Conservation (phyloP, 2,797 vertebrate genomes). For the Lutjanus argentimaculatus region DNA sequence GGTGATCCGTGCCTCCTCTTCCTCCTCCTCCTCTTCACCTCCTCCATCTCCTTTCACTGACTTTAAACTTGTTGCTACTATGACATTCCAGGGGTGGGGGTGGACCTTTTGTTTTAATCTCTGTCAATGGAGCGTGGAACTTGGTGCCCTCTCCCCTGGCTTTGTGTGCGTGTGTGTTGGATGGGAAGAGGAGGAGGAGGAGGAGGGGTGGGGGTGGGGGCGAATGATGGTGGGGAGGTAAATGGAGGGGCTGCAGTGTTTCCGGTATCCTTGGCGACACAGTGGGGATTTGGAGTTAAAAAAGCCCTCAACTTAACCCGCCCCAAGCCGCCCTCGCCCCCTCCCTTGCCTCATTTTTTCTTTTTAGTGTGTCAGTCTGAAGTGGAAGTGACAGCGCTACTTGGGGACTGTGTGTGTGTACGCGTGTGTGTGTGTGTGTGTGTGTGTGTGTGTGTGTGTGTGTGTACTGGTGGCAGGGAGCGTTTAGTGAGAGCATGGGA, state of each 20-base stretch:
- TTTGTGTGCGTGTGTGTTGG: conserved; percentile 56
- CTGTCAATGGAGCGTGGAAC: conserved; percentile 81
- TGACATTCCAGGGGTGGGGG: conserved; percentile 82
- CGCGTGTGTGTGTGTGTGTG: conserved; percentile 50
- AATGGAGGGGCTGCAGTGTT: conserved; percentile 82
- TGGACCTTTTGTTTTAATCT: conserved; percentile 82
- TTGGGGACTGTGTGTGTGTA: conserved; percentile 40
- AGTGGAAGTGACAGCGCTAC: conserved; percentile 83
- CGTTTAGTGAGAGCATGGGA: conserved; percentile 78
- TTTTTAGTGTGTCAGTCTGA: conserved; percentile 82
- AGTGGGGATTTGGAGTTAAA: conserved; percentile 80
- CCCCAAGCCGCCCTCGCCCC: conserved; percentile 59
- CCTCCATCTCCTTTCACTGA: conserved; percentile 70
- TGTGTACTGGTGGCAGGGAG: conserved; percentile 58
- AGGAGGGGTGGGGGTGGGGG: conserved; percentile 33
- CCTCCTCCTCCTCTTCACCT: conserved; percentile 44
- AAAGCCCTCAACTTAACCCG: conserved; percentile 80
- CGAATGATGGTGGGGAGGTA: conserved; percentile 62
- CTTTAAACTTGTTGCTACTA: conserved; percentile 84
- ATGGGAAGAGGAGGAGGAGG: too few species aligned
- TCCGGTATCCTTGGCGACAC: conserved; percentile 88
- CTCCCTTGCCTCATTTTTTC: conserved; percentile 65
- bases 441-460: conserved; percentile 34
- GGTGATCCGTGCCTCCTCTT: conserved; percentile 26
- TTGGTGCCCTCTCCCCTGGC: conserved; percentile 72